Percentiles rank a stretch among this genome's conserved stretches.
phyloP scores from a whole-genome alignment of 2,797 vertebrate species.

The Molossus molossus region DNA sequence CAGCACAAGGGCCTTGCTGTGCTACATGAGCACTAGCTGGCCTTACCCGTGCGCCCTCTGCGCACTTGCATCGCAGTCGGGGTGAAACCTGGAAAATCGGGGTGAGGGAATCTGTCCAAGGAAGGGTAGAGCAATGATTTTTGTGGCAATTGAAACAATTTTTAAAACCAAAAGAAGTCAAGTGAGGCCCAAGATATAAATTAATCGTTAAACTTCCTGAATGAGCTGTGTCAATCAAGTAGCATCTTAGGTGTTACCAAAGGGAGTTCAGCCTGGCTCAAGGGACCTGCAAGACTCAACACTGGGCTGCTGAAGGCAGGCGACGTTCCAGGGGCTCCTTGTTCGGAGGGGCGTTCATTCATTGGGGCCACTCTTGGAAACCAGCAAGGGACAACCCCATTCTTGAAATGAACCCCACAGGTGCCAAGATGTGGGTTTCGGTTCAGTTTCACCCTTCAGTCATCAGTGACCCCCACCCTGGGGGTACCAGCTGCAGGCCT shows the following conservation, averaged over 20 bases:
- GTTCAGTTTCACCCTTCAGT: constrained; percentile 73
- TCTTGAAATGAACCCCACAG: constrained; percentile 58
- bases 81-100: neutral
- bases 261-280: neutral
- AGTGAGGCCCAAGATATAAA: neutral
- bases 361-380: neutral
- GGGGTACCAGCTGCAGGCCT: constrained; percentile 66
- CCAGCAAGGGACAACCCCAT: neutral
- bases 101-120: neutral
- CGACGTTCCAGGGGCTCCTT: neutral
- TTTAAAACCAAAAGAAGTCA: neutral
- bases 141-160: neutral
- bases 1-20: neutral
- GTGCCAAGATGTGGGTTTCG: constrained; percentile 76
- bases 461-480: neutral
- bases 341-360: neutral
- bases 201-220: neutral
- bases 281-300: neutral
- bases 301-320: neutral
- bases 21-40: neutral
- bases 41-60: neutral
- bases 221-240: neutral
- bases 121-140: neutral
- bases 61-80: neutral
- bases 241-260: neutral